Percentiles rank a stretch among this genome's conserved stretches.
Conservation (phyloP, 1,140 invertebrate genomes). For the Temnothorax curvispinosus region DNA sequence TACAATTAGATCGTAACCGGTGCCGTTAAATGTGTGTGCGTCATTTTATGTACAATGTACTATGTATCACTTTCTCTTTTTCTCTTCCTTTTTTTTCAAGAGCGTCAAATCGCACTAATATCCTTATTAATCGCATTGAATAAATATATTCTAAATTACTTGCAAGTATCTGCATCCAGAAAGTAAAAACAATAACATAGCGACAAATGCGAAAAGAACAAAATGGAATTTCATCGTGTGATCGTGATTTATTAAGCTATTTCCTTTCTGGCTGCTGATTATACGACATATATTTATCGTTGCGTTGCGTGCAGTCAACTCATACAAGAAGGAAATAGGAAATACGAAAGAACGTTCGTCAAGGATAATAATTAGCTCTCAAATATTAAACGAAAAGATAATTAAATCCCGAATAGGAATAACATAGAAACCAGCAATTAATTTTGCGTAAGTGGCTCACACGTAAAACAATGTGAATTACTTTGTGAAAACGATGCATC, state of each 20-base stretch:
- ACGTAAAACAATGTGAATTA: not conserved
- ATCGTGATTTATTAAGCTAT: conserved; percentile 53
- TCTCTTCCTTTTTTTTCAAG: not conserved
- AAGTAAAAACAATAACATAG: conserved; percentile 22
- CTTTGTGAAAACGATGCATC: conserved; percentile 10
- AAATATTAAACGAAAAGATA: not conserved
- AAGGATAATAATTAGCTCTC: conserved; percentile 5
- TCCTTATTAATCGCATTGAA: conserved; percentile 8
- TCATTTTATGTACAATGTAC: conserved; percentile 7
- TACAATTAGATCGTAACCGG: conserved; percentile 72
- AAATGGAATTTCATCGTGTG: conserved; percentile 25
- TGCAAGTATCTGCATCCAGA: conserved; percentile 32
- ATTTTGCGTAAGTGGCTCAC: not conserved
- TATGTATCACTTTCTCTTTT: not conserved
- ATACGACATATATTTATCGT: conserved; percentile 15
- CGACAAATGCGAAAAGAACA: conserved; percentile 5
- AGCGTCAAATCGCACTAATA: not conserved
- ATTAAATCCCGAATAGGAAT: not conserved
- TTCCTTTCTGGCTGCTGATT: conserved; percentile 72
- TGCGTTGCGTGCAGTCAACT: conserved; percentile 81
- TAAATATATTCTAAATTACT: not conserved
- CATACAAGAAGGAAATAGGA: conserved; percentile 80
- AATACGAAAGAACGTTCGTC: conserved; percentile 31
- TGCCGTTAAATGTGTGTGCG: conserved; percentile 31
- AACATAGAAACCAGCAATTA: not conserved